Evolutionary conservation across 2,113 vertebrate species (phyloP).

Genomic region (Phalacrocorax carbo): DNA sequence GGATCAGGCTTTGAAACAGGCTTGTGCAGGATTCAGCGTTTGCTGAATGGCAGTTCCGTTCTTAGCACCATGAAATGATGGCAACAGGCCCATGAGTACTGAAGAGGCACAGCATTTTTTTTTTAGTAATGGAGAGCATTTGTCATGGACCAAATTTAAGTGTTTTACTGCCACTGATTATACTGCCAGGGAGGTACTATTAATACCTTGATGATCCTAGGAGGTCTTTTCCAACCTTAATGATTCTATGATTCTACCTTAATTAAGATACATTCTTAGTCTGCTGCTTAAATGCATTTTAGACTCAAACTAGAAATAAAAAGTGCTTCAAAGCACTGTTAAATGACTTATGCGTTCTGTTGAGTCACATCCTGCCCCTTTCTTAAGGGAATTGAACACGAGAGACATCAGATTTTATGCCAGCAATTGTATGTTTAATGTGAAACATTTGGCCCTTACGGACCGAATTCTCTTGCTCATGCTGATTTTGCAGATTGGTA

Average conservation of each 20-base stretch:
- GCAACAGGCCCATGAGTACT: neutral
- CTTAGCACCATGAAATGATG: neutral
- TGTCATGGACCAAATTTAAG: neutral
- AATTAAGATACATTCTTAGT: neutral
- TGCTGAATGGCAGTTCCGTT: neutral
- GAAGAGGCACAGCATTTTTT: neutral
- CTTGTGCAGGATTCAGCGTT: neutral
- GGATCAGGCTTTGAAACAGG: neutral
- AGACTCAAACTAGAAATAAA: neutral
- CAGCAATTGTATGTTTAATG: constrained; percentile 22
- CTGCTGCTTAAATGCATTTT: neutral
- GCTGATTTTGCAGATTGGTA: neutral
- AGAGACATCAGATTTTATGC: neutral
- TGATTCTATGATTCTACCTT: neutral
- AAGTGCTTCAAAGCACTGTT: neutral
- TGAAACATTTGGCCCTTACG: neutral
- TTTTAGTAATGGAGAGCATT: neutral
- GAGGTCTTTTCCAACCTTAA: no score
- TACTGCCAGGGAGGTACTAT: neutral
- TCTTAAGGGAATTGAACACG: neutral
- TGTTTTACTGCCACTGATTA: neutral
- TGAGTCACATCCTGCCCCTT: constrained; percentile 18
- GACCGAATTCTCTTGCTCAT: neutral
- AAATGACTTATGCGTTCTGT: neutral
- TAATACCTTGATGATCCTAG: neutral